Evolutionary conservation across 2,113 vertebrate species (phyloP).

Genomic region (Ibidorhyncha struthersii): DNA sequence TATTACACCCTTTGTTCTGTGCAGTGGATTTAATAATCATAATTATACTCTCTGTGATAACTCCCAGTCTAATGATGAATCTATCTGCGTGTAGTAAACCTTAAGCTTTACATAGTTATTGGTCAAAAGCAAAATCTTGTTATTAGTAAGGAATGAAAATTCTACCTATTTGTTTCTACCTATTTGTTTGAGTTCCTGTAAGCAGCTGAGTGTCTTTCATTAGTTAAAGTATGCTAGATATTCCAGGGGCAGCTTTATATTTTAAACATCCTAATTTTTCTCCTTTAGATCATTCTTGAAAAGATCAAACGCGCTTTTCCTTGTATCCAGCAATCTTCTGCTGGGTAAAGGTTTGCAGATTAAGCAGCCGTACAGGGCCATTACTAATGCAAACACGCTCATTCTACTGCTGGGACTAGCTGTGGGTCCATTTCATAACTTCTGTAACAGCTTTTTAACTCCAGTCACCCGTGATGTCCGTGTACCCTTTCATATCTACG

Average conservation of each 20-base stretch:
- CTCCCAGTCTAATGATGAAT: background rate
- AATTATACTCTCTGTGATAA: conserved; percentile 29
- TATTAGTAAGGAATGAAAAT: conserved; percentile 8
- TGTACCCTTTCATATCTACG: background rate
- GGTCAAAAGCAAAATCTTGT: conserved; percentile 15
- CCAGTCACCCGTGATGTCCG: background rate
- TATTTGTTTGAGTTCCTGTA: background rate
- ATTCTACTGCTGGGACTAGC: background rate
- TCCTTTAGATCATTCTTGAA: background rate
- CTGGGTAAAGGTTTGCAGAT: background rate
- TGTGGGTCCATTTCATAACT: background rate
- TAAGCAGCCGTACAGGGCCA: background rate
- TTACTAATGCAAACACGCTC: background rate
- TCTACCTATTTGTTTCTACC: background rate
- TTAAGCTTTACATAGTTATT: background rate
- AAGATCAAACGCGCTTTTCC: background rate
- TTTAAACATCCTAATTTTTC: background rate
- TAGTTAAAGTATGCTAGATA: background rate
- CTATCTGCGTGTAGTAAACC: background rate
- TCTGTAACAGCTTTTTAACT: background rate
- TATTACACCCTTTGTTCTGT: background rate
- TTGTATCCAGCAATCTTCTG: background rate
- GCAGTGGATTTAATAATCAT: background rate
- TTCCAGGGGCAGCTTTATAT: background rate
- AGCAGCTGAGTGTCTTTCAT: background rate